These are phyloP conservation scores for Coelinius sp. DNA, from an alignment of 2,888 invertebrate species.

Conservation along the genomic window DNA sequence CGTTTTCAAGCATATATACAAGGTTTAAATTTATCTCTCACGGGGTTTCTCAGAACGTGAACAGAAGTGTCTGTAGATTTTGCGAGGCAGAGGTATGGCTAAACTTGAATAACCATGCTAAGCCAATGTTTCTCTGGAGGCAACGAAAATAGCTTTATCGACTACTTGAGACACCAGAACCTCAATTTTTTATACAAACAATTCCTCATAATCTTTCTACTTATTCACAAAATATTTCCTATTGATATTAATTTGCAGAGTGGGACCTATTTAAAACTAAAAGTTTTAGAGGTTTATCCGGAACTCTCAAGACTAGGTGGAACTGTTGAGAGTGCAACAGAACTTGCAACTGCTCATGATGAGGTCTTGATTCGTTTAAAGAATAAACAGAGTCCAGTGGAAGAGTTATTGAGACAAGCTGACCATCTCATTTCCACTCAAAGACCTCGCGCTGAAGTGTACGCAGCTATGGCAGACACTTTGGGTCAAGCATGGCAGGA, in stretches of 20 bases:
- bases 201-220: too few relatives aligned
- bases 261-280: conserved; percentile 85
- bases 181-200: conserved; percentile 1
- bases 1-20: conserved; percentile 32
- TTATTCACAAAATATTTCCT: not conserved
- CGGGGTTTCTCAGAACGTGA: conserved; percentile 55
- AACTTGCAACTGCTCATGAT: conserved; percentile 84
- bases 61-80: conserved; percentile 21
- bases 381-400: conserved; percentile 91
- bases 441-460: conserved; percentile 83
- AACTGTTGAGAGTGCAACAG: conserved; percentile 82
- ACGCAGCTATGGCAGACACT: conserved; percentile 90
- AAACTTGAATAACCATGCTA: conserved; percentile 9
- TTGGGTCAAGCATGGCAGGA: conserved; percentile 85
- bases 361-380: conserved; percentile 86
- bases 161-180: conserved; percentile 14
- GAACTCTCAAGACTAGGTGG: conserved; percentile 85
- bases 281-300: conserved; percentile 88
- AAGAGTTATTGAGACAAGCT: conserved; percentile 88
- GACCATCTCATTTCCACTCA: conserved; percentile 86
- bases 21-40: conserved; percentile 64
- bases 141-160: conserved; percentile 5
- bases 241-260: conserved; percentile 75
- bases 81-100: conserved; percentile 22
- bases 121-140: conserved; percentile 21